Base-by-base conservation (phyloP, 37 sponge, comb jelly and placozoan species). In the Hormiphora californensis region DNA sequence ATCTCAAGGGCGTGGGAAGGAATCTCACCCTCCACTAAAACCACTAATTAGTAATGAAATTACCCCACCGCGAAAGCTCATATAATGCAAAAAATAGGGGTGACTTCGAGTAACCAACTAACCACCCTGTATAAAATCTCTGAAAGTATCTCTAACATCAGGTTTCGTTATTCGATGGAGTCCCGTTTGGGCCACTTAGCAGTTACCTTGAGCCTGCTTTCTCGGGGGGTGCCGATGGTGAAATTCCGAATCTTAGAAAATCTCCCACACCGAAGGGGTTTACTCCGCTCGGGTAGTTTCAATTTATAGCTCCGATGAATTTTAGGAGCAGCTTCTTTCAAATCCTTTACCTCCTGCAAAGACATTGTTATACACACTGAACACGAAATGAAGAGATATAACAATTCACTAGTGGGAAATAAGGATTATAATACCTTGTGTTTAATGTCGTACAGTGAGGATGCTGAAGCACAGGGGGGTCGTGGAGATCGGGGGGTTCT, bases 401-500 rank as follows among this genome's bases (percentile, higher is more conserved):
- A 59, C 7, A 22, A 59, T 27, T 23, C 25, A 25, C n/a, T 59
- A 7, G 5, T 59, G 62, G n/a, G 25, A 25, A 17, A 57, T 57
- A 27, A n/a, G 27, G 61, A 21, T 57, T 21, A 57, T n/a, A n/a
- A 57, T 34, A 65, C 67, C 33, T 65, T 65, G 19, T 38, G 67
- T 34, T 65, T 65, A 39, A 65, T 65, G 37, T 65, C 67, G 67
- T 65, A 65, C 4, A 65, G 67, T 28, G 67, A 65, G 4, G 67
- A 65, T 1, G 67, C 67, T 32, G 67, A 65, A 34, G 37, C 67
- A 34, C 67, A 65, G 37, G 67, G 67, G 11, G 32, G 67, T 65
- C 67, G n/a, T n/a, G n/a, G n/a, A n/a, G n/a, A n/a, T n/a, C n/a
- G n/a, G n/a, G n/a, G n/a, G n/a, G n/a, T n/a, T n/a, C n/a, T n/a